Percentiles rank a stretch among this genome's conserved stretches.
phyloP scores from a whole-genome alignment of 2,888 invertebrate genomes.

The Erebia epiphron region DNA sequence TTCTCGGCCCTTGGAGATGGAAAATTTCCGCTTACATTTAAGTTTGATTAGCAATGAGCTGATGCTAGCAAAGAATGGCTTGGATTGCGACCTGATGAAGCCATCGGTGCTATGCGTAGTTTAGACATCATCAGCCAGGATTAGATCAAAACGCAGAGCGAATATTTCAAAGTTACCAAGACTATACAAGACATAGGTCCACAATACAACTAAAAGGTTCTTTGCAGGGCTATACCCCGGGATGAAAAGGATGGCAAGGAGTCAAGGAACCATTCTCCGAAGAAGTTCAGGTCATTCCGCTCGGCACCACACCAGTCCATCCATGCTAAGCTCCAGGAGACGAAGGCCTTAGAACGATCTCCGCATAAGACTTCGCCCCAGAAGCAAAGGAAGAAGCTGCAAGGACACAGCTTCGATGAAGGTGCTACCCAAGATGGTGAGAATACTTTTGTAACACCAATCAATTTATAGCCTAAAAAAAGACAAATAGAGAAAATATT shows the following conservation, averaged over 20 bases:
- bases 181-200: not conserved
- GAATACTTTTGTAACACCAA: constrained; percentile 2
- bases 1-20: constrained; percentile 52
- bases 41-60: constrained; percentile 58
- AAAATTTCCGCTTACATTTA: constrained; percentile 47
- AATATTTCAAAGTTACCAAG: constrained; percentile 7
- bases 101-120: constrained; percentile 59
- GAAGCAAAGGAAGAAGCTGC: constrained; percentile 81
- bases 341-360: constrained; percentile 83
- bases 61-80: constrained; percentile 72
- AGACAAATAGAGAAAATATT: too few relatives aligned
- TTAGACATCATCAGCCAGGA: constrained; percentile 57
- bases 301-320: constrained; percentile 83
- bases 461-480: too few relatives aligned
- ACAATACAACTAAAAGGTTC: not conserved
- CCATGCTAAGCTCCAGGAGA: constrained; percentile 84
- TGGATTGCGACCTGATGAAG: constrained; percentile 55
- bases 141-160: constrained; percentile 34
- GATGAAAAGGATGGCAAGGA: constrained; percentile 94
- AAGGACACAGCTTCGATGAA: constrained; percentile 78
- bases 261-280: constrained; percentile 88
- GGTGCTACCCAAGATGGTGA: constrained; percentile 77
- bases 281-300: constrained; percentile 84
- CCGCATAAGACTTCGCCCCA: constrained; percentile 84
- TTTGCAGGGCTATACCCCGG: constrained; percentile 88